Evolutionary conservation across 2,113 vertebrate genomes (phyloP).

Genomic region (Elachura formosa): DNA sequence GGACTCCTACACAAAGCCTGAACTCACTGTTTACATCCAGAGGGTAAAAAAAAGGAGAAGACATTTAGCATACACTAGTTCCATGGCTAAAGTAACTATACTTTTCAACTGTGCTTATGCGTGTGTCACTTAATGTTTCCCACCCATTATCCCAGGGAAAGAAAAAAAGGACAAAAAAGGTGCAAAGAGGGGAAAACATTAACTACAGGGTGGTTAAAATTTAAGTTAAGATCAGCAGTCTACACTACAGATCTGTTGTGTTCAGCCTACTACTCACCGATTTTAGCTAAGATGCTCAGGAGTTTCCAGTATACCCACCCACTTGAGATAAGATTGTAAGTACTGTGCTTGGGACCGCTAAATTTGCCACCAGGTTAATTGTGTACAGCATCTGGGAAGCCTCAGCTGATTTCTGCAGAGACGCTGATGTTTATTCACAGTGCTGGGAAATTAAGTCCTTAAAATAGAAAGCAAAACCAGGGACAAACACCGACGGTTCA

Average conservation of each 20-base stretch:
- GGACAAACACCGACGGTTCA: neutral
- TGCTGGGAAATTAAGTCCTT: neutral
- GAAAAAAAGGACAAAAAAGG: neutral
- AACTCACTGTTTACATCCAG: neutral
- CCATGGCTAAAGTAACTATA: neutral
- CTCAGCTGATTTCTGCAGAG: neutral
- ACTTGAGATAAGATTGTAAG: neutral
- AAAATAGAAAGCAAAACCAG: neutral
- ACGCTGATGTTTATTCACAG: neutral
- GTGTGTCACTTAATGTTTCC: neutral
- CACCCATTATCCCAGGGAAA: neutral
- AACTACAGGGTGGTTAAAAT: neutral
- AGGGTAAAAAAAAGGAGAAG: neutral
- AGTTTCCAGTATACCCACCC: neutral
- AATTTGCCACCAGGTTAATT: slow-evolving; percentile 5
- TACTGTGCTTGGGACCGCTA: neutral
- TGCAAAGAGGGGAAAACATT: neutral
- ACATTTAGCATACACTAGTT: neutral
- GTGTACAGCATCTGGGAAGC: neutral
- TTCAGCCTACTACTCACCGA: neutral
- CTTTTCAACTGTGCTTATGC: neutral
- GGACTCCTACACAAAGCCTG: neutral
- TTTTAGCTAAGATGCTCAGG: neutral
- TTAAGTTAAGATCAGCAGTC: neutral
- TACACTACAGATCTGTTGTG: neutral